Percentiles rank a stretch among this genome's conserved stretches.
Evolutionary conservation across 2,888 invertebrate species (phyloP).

Genomic region (Philereme vetulata): DNA sequence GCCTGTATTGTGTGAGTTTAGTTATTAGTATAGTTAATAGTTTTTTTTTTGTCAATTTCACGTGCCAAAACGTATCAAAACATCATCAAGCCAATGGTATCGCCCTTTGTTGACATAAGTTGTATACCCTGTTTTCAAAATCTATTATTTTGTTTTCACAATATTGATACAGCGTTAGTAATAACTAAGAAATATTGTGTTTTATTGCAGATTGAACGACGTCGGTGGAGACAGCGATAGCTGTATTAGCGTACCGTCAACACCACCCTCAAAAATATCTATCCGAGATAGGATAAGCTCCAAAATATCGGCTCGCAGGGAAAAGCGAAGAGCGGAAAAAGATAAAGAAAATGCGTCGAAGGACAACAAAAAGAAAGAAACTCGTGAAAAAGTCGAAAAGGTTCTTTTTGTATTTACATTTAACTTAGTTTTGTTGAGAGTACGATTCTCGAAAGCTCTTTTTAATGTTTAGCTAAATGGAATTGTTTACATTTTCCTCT

Average conservation of each 20-base stretch:
- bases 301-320: slow-evolving; percentile 57
- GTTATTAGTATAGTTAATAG: too few relatives aligned
- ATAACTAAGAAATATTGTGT: slow-evolving; percentile 1
- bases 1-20: too few relatives aligned
- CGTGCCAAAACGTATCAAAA: too few relatives aligned
- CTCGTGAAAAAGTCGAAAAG: slow-evolving; percentile 64
- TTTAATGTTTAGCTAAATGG: slow-evolving; percentile 45
- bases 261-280: slow-evolving; percentile 52
- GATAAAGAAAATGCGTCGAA: slow-evolving; percentile 49
- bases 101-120: too few relatives aligned
- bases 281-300: slow-evolving; percentile 66
- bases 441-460: slow-evolving; percentile 38
- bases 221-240: slow-evolving; percentile 56
- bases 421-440: slow-evolving; percentile 34
- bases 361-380: slow-evolving; percentile 55
- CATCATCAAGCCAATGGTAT: too few relatives aligned
- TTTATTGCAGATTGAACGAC: slow-evolving; percentile 59
- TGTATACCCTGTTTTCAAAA: too few relatives aligned
- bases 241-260: slow-evolving; percentile 42
- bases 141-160: too few relatives aligned
- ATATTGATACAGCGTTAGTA: neutral
- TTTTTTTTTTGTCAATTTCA: too few relatives aligned
- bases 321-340: slow-evolving; percentile 53
- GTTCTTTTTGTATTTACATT: slow-evolving; percentile 50
- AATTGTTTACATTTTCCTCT: slow-evolving; percentile 23